These are phyloP conservation scores for Stercorarius parasiticus DNA, from an alignment of 2,113 vertebrate species.

Conservation along the genomic window DNA sequence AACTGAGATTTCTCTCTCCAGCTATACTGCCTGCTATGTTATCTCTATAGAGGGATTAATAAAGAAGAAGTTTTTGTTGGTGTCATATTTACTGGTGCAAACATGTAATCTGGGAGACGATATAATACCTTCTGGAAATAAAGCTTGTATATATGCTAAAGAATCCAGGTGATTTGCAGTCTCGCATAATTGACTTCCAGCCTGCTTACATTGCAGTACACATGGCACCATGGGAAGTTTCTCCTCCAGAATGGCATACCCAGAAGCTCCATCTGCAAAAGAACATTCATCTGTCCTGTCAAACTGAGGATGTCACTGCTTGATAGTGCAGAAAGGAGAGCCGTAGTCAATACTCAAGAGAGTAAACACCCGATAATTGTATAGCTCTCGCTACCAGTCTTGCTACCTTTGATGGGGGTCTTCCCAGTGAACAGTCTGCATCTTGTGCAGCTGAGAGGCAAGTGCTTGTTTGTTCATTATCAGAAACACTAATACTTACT, in stretches of 20 bases:
- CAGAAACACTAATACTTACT: background rate
- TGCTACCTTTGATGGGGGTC: background rate
- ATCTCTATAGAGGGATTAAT: background rate
- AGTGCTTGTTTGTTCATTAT: background rate
- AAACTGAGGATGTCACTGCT: background rate
- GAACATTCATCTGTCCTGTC: background rate
- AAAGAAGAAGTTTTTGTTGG: background rate
- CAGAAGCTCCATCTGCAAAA: background rate
- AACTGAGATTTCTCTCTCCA: background rate
- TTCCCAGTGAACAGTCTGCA: background rate
- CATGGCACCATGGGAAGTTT: rapidly evolving
- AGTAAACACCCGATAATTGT: rapidly evolving
- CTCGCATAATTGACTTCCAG: background rate
- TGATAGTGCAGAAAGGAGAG: rapidly evolving
- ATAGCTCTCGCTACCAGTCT: rapidly evolving
- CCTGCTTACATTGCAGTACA: background rate
- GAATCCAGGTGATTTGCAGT: background rate
- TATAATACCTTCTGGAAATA: background rate
- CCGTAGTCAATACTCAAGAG: no score
- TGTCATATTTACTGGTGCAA: background rate
- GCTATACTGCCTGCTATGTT: background rate
- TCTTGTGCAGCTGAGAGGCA: rapidly evolving
- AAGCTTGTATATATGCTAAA: background rate
- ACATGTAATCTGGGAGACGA: background rate
- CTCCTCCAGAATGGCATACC: background rate